phyloP scores from a whole-genome alignment of 2,888 invertebrate genomes.

The Vannuccia rotundouncinata region DNA sequence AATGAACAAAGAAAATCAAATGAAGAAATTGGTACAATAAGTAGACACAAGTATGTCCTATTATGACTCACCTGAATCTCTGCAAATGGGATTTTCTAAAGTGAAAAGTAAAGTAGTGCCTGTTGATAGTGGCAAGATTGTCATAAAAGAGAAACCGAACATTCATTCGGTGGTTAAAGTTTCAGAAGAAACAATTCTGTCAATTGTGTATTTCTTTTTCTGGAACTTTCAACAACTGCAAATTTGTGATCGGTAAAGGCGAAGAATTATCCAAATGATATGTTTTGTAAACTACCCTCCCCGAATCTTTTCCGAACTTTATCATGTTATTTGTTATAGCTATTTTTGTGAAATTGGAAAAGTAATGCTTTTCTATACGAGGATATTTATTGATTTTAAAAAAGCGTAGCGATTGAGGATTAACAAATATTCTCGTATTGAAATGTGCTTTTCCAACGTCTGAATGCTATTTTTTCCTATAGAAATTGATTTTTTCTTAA shows the following conservation, averaged over 20 bases:
- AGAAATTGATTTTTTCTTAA: too few species aligned
- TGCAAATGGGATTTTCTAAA: not conserved
- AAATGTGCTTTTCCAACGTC: too few species aligned
- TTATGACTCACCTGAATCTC: not conserved
- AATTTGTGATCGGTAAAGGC: not conserved
- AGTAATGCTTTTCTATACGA: too few species aligned
- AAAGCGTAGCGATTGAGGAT: too few species aligned
- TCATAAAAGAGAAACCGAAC: not conserved
- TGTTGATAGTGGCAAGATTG: not conserved
- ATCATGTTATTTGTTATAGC: too few species aligned
- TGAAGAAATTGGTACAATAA: not conserved
- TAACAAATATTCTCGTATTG: too few species aligned
- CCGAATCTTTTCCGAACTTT: too few species aligned
- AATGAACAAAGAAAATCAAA: not conserved
- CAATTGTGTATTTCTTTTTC: not conserved
- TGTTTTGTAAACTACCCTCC: too few species aligned
- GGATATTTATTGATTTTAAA: too few species aligned
- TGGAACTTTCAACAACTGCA: not conserved
- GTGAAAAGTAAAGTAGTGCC: not conserved
- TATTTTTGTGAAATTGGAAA: too few species aligned
- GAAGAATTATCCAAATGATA: too few species aligned
- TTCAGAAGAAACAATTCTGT: not conserved
- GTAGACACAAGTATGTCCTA: not conserved
- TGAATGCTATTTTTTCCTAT: too few species aligned
- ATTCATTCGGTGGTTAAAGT: not conserved